phyloP scores from a whole-genome alignment of 2,888 invertebrate genomes.

The Troides oblongomaculatus region DNA sequence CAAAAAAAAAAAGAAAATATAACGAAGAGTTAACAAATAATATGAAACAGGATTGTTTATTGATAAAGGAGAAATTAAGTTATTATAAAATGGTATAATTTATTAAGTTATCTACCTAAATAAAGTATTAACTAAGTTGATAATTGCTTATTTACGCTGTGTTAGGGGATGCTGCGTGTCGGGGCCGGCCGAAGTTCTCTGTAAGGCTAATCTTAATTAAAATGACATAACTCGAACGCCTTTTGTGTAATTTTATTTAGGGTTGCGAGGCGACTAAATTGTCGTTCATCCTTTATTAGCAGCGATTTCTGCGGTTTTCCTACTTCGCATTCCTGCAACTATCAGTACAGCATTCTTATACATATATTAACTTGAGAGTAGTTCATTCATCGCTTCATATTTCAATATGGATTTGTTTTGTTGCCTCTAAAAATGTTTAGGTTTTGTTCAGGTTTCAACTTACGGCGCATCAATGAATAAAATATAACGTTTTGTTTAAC shows the following conservation, averaged over 20 bases:
- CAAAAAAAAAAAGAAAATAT: too few species aligned
- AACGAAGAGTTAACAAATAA: too few species aligned
- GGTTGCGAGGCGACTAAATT: conserved; percentile 15
- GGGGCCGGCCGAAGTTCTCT: conserved; percentile 23
- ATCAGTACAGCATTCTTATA: not conserved
- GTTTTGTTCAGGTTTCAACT: not conserved
- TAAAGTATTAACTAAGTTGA: not conserved
- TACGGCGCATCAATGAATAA: too few species aligned
- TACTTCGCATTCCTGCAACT: conserved; percentile 5
- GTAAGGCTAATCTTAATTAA: conserved; percentile 31
- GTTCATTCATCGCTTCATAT: not conserved
- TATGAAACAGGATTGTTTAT: too few species aligned
- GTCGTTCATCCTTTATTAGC: conserved; percentile 3
- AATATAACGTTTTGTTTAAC: too few species aligned
- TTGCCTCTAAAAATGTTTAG: not conserved
- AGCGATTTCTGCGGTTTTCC: conserved; percentile 12
- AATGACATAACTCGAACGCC: conserved; percentile 29
- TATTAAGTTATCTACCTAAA: not conserved
- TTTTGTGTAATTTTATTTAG: conserved; percentile 22
- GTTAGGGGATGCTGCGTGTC: conserved; percentile 18
- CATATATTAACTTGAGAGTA: not conserved
- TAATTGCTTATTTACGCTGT: conserved; percentile 20
- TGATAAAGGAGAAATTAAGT: too few species aligned
- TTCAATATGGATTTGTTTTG: not conserved
- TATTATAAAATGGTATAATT: too few species aligned